Conservation (phyloP, 2,888 invertebrate species). For the Nesidiocoris tenuis region DNA sequence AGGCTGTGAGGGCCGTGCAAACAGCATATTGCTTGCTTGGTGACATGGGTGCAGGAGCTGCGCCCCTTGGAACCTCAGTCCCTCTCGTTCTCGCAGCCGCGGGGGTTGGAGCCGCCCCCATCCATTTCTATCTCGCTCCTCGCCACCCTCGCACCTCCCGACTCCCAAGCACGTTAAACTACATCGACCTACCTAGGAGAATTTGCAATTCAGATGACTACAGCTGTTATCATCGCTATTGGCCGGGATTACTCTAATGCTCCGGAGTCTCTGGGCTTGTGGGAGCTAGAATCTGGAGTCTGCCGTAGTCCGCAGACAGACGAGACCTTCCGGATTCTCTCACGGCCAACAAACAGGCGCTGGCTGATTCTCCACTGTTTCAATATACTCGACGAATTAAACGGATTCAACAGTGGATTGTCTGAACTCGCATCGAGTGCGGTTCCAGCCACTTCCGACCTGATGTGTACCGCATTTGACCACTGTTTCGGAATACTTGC, state of each 20-base stretch:
- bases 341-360: not conserved
- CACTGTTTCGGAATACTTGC: no score
- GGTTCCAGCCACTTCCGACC: no score
- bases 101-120: no score
- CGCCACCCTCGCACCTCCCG: not conserved
- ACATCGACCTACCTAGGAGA: not conserved
- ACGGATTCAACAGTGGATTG: not conserved
- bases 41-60: not conserved
- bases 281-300: not conserved
- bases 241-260: conserved; percentile 41
- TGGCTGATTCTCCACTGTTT: not conserved
- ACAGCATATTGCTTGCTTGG: conserved; percentile 40
- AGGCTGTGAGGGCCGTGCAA: conserved; percentile 34
- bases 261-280: conserved; percentile 6
- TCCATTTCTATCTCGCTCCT: no score
- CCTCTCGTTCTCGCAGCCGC: not conserved
- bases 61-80: not conserved
- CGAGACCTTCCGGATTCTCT: not conserved
- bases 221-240: conserved; percentile 45
- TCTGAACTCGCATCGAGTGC: not conserved
- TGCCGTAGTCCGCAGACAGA: not conserved
- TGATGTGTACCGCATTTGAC: no score
- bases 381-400: not conserved
- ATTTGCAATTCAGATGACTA: conserved; percentile 44
- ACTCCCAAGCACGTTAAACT: not conserved